Conservation (phyloP, 2,113 vertebrate species). For the Eptesicus fuscus region DNA sequence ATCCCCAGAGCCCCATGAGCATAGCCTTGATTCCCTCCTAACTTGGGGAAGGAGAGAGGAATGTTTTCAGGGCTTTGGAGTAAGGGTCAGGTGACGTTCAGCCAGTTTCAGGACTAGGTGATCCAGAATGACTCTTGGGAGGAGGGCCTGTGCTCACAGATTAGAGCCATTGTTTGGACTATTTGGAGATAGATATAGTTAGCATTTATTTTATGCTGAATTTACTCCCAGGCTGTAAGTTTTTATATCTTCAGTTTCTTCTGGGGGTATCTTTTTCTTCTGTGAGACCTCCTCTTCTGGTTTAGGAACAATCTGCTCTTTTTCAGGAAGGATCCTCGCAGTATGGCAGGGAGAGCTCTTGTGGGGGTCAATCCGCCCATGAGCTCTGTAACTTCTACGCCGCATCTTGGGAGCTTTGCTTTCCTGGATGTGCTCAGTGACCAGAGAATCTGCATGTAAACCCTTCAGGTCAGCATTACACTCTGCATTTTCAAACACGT, state of each 20-base stretch:
- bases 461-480: not conserved
- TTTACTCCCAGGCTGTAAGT: not conserved
- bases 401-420: not conserved
- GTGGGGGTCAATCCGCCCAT: not conserved
- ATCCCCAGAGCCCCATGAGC: not conserved
- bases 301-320: not conserved
- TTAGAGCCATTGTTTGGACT: not conserved
- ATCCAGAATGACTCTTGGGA: not conserved
- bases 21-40: not conserved
- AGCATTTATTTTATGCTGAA: not conserved
- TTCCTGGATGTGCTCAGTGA: not conserved
- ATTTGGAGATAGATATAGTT: not conserved
- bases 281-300: not conserved
- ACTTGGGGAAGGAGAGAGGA: not conserved
- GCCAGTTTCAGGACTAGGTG: not conserved
- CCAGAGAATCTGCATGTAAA: not conserved
- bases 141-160: not conserved
- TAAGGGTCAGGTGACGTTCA: not conserved
- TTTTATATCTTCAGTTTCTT: not conserved
- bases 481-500: not conserved
- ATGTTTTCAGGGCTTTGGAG: not conserved
- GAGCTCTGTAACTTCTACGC: not conserved
- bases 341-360: not conserved
- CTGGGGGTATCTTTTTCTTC: not conserved
- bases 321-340: not conserved